Base-by-base conservation (phyloP, 2,113 vertebrate genomes). In the Hepsetus odoe region DNA sequence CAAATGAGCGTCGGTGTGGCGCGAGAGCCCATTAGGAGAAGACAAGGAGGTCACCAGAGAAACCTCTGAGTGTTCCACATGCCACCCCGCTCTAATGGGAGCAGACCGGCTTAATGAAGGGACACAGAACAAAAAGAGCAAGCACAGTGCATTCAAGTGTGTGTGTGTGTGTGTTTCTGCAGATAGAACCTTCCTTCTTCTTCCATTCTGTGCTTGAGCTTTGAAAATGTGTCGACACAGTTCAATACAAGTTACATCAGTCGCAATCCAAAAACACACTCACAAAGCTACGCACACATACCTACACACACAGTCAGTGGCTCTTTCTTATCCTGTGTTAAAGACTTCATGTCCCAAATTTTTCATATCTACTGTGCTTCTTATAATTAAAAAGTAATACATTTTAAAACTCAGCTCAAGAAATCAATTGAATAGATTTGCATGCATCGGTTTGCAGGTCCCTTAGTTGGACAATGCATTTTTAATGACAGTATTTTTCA, bases 1-100 rank as follows among this genome's bases (percentile, higher is more conserved):
- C 77, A 87, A 92, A 91, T 88, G 78, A 81, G 82, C 82, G 24
- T 84, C 58, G 53, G 75, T 83, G 78, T 70, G 42, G n/a, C 73
- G 80, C 66, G 67, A 74, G 70, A 74, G 33, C 86, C 79, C 83
- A 79, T 85, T 85, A 84, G 46, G 49, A 62, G 67, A 75, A 78
- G 66, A 78, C 69, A 61, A 42, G 72, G 28, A 75, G 79, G 59
- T 78, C 81, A 82, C 71, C 62, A 75, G 70, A 84, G 72, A 77
- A 78, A 81, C 55, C 70, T 75, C 53, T 35, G 77, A 67, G 49
- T 53, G 59, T 78, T 81, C 65, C 30, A 74, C 55, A 83, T 76
- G 70, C 73, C 42, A 77, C 67, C 42, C 51, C 33, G 18, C 66
- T 49, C 64, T 82, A 77, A 76, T 72, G 65, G 46, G 40, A 74